phyloP scores from a whole-genome alignment of 2,797 vertebrate species.

The Syngnathus rostellatus region DNA sequence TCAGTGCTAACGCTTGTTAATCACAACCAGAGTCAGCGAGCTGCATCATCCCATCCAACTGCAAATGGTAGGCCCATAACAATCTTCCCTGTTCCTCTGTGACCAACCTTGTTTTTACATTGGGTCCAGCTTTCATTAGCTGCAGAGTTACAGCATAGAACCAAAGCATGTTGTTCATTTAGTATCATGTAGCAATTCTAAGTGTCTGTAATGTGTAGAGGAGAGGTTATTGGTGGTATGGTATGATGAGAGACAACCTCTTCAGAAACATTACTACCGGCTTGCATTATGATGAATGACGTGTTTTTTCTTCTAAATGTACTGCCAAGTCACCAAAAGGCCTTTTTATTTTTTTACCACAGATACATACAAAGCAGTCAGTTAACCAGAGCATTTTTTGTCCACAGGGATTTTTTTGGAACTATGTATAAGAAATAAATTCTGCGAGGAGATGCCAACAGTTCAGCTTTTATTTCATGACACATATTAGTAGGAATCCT shows the following conservation, averaged over 20 bases:
- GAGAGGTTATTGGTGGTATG: constrained; percentile 5
- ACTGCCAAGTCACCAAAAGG: neutral
- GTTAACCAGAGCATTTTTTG: neutral
- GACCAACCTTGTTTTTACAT: constrained; percentile 18
- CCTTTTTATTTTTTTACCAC: neutral
- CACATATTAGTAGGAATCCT: neutral
- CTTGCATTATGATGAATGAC: constrained; percentile 21
- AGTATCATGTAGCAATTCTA: constrained; percentile 19
- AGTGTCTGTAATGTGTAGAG: constrained; percentile 16
- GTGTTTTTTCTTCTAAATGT: neutral
- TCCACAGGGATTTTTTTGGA: neutral
- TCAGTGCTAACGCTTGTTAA: constrained; percentile 54
- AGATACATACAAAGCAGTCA: neutral
- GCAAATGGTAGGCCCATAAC: constrained; percentile 41
- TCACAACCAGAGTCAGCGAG: constrained; percentile 59
- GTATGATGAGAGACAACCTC: constrained; percentile 7
- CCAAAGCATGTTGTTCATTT: constrained; percentile 37
- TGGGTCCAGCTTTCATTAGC: constrained; percentile 43
- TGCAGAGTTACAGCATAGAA: constrained; percentile 15
- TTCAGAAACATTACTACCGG: constrained; percentile 26
- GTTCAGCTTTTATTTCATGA: neutral
- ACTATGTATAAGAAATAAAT: neutral
- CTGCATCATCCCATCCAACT: constrained; percentile 39
- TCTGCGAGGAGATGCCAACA: neutral
- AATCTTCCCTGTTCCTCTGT: constrained; percentile 30